Base-by-base conservation (phyloP, 2,113 vertebrate genomes). In the Pelmatolapia mariae region DNA sequence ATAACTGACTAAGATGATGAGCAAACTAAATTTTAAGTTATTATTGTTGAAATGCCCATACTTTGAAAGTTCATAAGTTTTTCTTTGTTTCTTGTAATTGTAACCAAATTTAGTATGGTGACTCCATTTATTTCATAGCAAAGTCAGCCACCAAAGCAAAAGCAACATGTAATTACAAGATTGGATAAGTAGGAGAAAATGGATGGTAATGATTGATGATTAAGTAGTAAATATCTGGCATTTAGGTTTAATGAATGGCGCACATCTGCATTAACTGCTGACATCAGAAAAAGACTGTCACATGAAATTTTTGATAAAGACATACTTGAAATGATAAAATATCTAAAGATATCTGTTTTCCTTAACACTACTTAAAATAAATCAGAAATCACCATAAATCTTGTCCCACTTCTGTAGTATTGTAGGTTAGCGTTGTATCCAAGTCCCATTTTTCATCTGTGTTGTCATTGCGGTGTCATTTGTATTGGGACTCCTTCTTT, bases 401-500 rank as follows among this genome's bases (percentile, higher is more conserved):
- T 16, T 26, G 13, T 40, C n/a, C n/a, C 31, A 33, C 4, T 15
- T 80, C 50, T 3, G 7, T 3, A 36, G 18, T 54, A 24, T 18
- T 73, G 33, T 71, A 73, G 19, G 45, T 43, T 15, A 40, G 36
- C 38, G 8, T 61, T 45, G 54, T 45, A 19, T 43, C 22, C 22
- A 68, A 87, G 68, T 85, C 52, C 47, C 80, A 78, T 80, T 54
- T 38, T 12, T 56, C 11, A 22, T 68, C 3, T 3, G 63, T 68
- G 63, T 68, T 68, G 63, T 40, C 33, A 40, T 40, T 40, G 33
- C 11, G 2, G 19, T 76, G 43, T 83, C 4, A 19, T 92, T 84
- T 90, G 9, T 22, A 1, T 59, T 0, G 80, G 29, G 24, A 83
- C 71, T 61, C 26, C 59, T 90, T 80, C 71, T 87, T 83, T 84